These are phyloP conservation scores for Misgurnus anguillicaudatus DNA, from an alignment of 2,113 vertebrate species.

Conservation along the genomic window DNA sequence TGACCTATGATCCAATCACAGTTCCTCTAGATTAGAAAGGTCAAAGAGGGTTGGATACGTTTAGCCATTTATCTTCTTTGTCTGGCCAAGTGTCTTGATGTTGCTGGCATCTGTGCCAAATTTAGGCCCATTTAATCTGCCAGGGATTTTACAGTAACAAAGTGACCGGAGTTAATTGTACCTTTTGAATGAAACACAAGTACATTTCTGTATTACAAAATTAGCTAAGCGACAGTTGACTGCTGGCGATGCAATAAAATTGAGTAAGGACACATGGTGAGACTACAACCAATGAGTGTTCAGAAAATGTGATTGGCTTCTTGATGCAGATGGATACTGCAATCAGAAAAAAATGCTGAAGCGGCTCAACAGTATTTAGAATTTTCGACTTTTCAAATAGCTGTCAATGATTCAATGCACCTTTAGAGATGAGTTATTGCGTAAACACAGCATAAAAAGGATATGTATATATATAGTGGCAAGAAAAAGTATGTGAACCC, in stretches of 20 bases:
- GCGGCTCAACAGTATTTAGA: no score
- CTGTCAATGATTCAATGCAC: constrained; percentile 5
- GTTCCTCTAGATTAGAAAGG: constrained; percentile 16
- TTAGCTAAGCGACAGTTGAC: no score
- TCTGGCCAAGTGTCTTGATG: not conserved
- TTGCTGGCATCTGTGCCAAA: constrained; percentile 21
- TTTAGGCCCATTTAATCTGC: not conserved
- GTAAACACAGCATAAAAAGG: not conserved
- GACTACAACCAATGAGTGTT: not conserved
- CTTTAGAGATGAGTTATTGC: constrained; percentile 12
- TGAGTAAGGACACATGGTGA: no score
- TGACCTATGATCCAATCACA: constrained; percentile 21
- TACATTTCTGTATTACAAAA: no score
- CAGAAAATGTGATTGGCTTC: not conserved
- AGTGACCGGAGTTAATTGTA: not conserved
- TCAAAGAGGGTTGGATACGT: not conserved
- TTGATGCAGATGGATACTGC: no score
- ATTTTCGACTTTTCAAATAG: not conserved
- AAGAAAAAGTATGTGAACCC: no score
- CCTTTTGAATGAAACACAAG: not conserved
- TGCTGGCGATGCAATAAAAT: no score
- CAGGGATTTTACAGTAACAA: not conserved
- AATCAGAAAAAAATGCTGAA: no score
- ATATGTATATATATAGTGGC: no score
- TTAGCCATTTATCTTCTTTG: constrained; percentile 27